A percentile compares a stretch with the other conserved stretches of the same genome.
These are phyloP conservation scores for Holacanthus passer DNA, from an alignment of 2,113 vertebrate species.

Conservation along the genomic window DNA sequence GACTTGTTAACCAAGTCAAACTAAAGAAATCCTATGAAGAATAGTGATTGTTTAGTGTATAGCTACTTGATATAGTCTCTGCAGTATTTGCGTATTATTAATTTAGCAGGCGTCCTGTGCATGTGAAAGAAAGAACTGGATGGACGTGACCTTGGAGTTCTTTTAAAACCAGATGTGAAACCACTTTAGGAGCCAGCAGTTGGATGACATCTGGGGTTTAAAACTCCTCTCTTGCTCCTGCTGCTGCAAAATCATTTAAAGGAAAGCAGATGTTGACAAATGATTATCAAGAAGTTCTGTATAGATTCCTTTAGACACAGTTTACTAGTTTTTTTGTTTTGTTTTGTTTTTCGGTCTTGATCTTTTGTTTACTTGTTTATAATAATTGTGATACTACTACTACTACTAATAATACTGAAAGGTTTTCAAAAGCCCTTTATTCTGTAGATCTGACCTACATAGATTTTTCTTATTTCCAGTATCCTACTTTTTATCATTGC, in stretches of 20 bases:
- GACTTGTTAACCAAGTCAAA: background rate
- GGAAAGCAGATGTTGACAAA: background rate
- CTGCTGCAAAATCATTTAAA: background rate
- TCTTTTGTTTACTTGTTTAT: background rate
- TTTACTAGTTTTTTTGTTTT: background rate
- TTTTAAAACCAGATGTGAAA: constrained; percentile 2
- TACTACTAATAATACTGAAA: too few species aligned
- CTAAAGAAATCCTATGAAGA: background rate
- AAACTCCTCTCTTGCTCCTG: constrained; percentile 9
- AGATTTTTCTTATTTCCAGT: background rate
- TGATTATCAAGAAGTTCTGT: background rate
- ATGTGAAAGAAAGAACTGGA: background rate
- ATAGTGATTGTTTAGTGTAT: background rate
- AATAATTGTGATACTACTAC: background rate
- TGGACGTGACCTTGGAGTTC: background rate
- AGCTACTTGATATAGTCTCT: background rate
- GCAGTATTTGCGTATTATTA: background rate
- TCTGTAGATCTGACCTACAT: background rate
- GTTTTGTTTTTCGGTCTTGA: too few species aligned
- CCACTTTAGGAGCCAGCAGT: background rate
- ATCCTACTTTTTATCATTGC: background rate
- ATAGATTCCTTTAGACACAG: background rate
- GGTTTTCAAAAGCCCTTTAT: background rate
- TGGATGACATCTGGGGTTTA: background rate
- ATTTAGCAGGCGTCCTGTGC: background rate